A percentile compares a stretch with the other conserved stretches of the same genome.
These are phyloP conservation scores for Atta cephalotes DNA, from an alignment of 1,140 invertebrate genomes.

Conservation along the genomic window DNA sequence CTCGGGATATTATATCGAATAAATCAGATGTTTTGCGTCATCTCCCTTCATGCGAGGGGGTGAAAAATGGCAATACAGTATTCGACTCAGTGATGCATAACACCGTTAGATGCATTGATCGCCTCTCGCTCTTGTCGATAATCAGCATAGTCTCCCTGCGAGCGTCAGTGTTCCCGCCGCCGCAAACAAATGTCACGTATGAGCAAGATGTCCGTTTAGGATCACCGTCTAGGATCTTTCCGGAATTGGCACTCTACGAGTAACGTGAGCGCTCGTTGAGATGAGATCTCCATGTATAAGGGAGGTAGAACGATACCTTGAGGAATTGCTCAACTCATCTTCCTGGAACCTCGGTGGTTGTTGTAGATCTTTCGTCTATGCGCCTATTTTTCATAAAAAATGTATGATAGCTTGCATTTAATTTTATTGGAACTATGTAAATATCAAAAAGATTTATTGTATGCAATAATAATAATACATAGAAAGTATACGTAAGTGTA, in stretches of 20 bases:
- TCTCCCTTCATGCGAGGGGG: neutral
- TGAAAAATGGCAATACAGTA: conserved; percentile 4
- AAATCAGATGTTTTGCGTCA: neutral
- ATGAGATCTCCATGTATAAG: conserved; percentile 43
- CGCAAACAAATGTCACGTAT: conserved; percentile 60
- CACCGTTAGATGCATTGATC: conserved; percentile 35
- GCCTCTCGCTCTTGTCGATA: conserved; percentile 23
- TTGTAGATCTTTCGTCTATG: conserved; percentile 43
- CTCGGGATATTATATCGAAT: neutral
- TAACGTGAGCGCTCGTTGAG: conserved; percentile 61
- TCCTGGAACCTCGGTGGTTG: conserved; percentile 39
- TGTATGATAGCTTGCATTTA: conserved; percentile 6
- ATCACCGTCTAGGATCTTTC: conserved; percentile 57
- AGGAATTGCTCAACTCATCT: conserved; percentile 46
- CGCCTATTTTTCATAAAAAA: conserved; percentile 4
- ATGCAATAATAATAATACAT: no score
- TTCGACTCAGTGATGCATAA: conserved; percentile 39
- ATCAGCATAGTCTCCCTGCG: conserved; percentile 35
- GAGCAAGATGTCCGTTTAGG: conserved; percentile 50
- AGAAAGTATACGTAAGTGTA: no score
- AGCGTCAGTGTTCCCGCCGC: conserved; percentile 2
- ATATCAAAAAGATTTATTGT: no score
- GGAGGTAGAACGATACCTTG: conserved; percentile 40
- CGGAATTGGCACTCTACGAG: conserved; percentile 54
- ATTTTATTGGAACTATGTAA: no score